These are phyloP conservation scores for Zaprionus nigranus DNA, from an alignment of 1,140 invertebrate species.

Conservation along the genomic window DNA sequence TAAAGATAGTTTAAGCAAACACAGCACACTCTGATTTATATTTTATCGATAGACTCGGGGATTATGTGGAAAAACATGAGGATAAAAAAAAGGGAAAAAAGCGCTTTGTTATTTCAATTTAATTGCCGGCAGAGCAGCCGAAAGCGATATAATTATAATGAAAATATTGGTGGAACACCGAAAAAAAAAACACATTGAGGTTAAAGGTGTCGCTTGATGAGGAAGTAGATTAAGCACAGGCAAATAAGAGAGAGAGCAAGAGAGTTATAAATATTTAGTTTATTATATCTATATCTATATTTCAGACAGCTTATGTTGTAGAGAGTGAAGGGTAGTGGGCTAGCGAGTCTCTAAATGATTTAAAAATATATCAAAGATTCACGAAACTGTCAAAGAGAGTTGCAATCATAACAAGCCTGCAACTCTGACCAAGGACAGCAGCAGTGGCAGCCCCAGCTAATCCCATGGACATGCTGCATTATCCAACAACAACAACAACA, in stretches of 20 bases:
- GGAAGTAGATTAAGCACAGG: too few species aligned
- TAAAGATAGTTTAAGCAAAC: slow-evolving; percentile 8
- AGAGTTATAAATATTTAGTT: too few species aligned
- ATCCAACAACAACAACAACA: background rate
- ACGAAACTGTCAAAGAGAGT: background rate
- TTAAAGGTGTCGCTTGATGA: background rate
- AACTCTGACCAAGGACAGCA: background rate
- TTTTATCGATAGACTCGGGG: background rate
- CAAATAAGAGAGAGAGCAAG: too few species aligned
- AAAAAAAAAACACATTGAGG: background rate
- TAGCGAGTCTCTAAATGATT: background rate
- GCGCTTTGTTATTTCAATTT: slow-evolving; percentile 1
- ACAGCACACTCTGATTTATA: background rate
- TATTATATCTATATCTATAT: too few species aligned
- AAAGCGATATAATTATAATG: slow-evolving; percentile 2
- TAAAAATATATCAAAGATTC: background rate
- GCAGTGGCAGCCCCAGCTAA: background rate
- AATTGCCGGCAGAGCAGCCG: background rate
- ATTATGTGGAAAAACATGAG: background rate
- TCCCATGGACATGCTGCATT: slow-evolving; percentile 13
- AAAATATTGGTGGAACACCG: background rate
- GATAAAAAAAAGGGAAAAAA: background rate
- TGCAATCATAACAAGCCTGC: slow-evolving; percentile 6
- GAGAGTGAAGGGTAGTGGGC: too few species aligned
- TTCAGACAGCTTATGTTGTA: too few species aligned